Base-by-base conservation (phyloP, 53 echinoderm and acorn worm genomes). In the Arbacia lixula region DNA sequence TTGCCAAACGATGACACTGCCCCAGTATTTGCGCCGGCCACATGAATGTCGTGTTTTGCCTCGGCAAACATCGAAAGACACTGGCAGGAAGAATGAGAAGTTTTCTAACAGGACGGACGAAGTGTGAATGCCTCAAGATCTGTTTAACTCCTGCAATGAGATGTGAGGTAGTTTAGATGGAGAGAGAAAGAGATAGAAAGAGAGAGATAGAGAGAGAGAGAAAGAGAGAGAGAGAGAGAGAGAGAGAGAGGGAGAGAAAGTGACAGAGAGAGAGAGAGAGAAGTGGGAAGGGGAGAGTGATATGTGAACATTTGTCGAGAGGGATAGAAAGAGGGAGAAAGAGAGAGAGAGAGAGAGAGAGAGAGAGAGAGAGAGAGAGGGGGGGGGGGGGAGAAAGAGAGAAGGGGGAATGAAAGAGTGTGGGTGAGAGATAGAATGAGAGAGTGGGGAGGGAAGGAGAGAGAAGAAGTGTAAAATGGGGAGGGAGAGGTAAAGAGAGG, bases 11-110 rank as follows among this genome's bases (percentile, higher is more conserved):
- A 25, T 37, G 67, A 37, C 37, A 67, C 36, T 39, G 6, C 25
- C 21, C 24, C 36, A 67, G 39, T 22, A 39, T 67, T 67, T 67
- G 39, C 36, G 6, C n/a, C 21, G 36, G 22, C 22, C 4, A 37
- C 67, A 67, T 37, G 67, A 67, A 67, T 67, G 67, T 67, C 20
- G 0, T 67, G 37, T 67, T 67, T 67, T 36, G 36, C 36, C 8
- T 21, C 0, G 1, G 22, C 32, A 27, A 20, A 20, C 67, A 67
- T 67, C 24, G 1, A 39, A 36, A 67, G 39, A 67, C 5, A 67
- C 36, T 10, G 39, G 21, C 24, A 39, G 24, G 32, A 22, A 21
- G 39, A 35, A 27, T n/a, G 67, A 67, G 67, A 38, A 20, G 21
- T 21, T 39, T 39, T 67, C 24, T 63, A 24, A 22, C 2, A 16